phyloP scores from a whole-genome alignment of 2,888 invertebrate genomes.

The Calameuta idolon region DNA sequence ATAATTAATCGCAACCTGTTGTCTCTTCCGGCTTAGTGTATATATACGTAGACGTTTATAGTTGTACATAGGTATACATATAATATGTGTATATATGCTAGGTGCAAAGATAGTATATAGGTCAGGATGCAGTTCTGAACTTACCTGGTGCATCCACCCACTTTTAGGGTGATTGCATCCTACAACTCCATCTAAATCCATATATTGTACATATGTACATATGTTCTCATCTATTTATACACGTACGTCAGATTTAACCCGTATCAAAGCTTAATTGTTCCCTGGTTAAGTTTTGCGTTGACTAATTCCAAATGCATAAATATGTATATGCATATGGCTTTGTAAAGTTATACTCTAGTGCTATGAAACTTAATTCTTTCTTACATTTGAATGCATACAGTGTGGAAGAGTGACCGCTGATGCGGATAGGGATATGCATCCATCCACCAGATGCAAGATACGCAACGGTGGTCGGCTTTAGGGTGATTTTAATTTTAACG shows the following conservation, averaged over 20 bases:
- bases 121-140: not conserved
- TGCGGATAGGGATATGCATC: not conserved
- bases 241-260: not conserved
- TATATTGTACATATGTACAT: no score
- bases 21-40: conserved; percentile 22
- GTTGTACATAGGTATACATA: not conserved
- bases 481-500: conserved; percentile 31
- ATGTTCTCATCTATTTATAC: not conserved
- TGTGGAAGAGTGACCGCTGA: not conserved
- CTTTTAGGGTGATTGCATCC: not conserved
- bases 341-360: not conserved
- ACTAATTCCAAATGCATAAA: not conserved
- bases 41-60: not conserved
- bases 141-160: not conserved
- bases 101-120: not conserved
- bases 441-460: not conserved
- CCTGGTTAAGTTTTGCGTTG: not conserved
- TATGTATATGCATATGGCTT: not conserved
- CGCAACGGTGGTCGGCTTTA: conserved; percentile 16
- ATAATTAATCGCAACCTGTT: conserved; percentile 46
- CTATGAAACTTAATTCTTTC: not conserved
- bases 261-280: not conserved
- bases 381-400: not conserved
- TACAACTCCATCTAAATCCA: not conserved
- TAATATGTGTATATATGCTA: not conserved